Conservation (phyloP, 2,888 invertebrate genomes). For the Melieria picta region DNA sequence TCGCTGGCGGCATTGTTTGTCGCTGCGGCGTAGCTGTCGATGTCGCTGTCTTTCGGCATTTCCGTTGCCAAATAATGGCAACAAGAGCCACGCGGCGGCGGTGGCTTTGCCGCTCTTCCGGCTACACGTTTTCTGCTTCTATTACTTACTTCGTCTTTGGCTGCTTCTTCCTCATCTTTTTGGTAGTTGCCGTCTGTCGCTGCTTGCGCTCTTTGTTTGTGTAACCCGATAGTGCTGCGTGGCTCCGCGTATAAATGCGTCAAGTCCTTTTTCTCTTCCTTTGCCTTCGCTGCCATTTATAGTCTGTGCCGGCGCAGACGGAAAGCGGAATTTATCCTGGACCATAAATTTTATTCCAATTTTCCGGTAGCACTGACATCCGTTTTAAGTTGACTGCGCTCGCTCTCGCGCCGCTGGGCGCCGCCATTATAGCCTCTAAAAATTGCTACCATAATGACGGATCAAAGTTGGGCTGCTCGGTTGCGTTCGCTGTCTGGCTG, state of each 20-base stretch:
- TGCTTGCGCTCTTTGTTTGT: background rate
- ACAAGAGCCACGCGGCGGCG: background rate
- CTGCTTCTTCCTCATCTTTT: background rate
- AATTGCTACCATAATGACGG: constrained; percentile 31
- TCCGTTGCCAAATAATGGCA: constrained; percentile 16
- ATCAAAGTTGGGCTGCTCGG: constrained; percentile 27
- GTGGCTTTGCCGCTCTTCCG: background rate
- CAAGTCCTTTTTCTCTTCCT: too few species aligned
- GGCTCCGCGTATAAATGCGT: too few species aligned
- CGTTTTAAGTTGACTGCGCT: constrained; percentile 34
- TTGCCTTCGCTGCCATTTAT: too few species aligned
- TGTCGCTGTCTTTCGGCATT: constrained; percentile 36
- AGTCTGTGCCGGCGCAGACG: too few species aligned
- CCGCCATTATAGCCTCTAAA: constrained; percentile 10
- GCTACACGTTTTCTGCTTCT: background rate
- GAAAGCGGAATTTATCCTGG: constrained; percentile 47
- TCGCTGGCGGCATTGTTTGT: background rate
- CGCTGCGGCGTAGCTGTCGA: constrained; percentile 1
- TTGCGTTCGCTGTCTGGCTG: constrained; percentile 18
- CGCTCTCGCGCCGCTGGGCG: background rate
- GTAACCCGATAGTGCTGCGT: background rate
- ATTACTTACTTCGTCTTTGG: background rate
- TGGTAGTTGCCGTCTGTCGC: background rate
- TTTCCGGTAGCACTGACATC: constrained; percentile 53
- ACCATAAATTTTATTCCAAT: constrained; percentile 54